phyloP scores from a whole-genome alignment of 1,140 invertebrate species.

The Dinoponera quadriceps region DNA sequence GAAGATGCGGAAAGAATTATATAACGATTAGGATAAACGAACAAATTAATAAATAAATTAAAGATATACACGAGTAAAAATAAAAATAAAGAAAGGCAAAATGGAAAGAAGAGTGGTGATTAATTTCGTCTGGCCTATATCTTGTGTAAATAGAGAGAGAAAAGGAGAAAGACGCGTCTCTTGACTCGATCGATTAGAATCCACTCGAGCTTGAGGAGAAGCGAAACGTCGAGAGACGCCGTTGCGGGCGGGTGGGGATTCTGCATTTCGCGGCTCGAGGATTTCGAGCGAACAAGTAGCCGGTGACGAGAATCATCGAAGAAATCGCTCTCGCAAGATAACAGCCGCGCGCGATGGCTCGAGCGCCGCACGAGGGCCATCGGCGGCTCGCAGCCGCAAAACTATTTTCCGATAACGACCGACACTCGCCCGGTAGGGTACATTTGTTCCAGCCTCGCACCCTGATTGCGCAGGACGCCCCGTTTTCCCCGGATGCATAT shows the following conservation, averaged over 20 bases:
- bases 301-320: slow-evolving; percentile 18
- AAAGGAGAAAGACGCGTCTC: too few relatives aligned
- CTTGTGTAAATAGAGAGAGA: too few relatives aligned
- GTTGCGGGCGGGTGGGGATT: background rate
- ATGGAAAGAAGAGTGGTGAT: too few relatives aligned
- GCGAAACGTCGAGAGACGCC: background rate
- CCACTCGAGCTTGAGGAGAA: too few relatives aligned
- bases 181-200: background rate
- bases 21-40: too few relatives aligned
- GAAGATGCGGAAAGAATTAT: too few relatives aligned
- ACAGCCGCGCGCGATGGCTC: slow-evolving; percentile 3
- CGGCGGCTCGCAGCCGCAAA: slow-evolving; percentile 72
- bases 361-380: slow-evolving; percentile 45
- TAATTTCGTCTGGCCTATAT: too few relatives aligned
- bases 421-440: slow-evolving; percentile 71
- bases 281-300: slow-evolving; percentile 24
- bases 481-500: slow-evolving; percentile 77
- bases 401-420: slow-evolving; percentile 81
- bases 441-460: slow-evolving; percentile 79
- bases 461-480: slow-evolving; percentile 75
- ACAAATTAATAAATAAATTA: too few relatives aligned
- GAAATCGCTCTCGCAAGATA: slow-evolving; percentile 57
- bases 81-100: too few relatives aligned
- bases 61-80: too few relatives aligned
- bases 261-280: slow-evolving; percentile 17